Evolutionary conservation across 2,888 invertebrate genomes (phyloP).

Genomic region (Calliscelio sp.): DNA sequence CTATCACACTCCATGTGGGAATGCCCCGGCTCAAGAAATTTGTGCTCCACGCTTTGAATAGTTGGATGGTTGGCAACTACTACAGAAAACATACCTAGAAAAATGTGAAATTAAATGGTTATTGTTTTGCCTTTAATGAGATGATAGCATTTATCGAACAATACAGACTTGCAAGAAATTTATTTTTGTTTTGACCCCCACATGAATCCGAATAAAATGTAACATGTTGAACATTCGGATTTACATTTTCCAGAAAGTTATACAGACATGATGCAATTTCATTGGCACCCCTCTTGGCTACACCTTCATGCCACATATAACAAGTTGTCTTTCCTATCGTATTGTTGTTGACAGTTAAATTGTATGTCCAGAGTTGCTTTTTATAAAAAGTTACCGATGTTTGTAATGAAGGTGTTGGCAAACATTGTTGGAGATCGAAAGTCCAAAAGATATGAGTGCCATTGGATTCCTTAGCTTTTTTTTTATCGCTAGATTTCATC

Average conservation of each 20-base stretch:
- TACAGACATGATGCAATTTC: not conserved
- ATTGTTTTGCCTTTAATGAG: too few species aligned
- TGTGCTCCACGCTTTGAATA: constrained; percentile 35
- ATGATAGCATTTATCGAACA: too few species aligned
- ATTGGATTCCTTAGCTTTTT: constrained; percentile 20
- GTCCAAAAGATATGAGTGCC: constrained; percentile 13
- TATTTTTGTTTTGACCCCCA: constrained; percentile 30
- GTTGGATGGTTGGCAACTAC: constrained; percentile 34
- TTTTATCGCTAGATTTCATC: constrained; percentile 44
- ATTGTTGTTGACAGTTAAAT: constrained; percentile 75
- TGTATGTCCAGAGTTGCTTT: constrained; percentile 78
- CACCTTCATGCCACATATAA: not conserved
- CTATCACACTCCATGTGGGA: constrained; percentile 44
- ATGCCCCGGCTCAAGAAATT: constrained; percentile 42
- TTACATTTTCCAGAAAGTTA: constrained; percentile 12
- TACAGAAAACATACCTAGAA: constrained; percentile 55
- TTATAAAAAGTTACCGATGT: constrained; percentile 78
- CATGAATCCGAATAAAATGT: constrained; percentile 71
- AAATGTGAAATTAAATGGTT: too few species aligned
- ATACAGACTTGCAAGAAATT: too few species aligned
- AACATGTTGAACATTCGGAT: constrained; percentile 37
- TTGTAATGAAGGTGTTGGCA: constrained; percentile 74
- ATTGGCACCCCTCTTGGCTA: not conserved
- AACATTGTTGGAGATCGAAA: constrained; percentile 38
- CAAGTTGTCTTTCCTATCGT: not conserved